A percentile compares a stretch with the other conserved stretches of the same genome.
Evolutionary conservation across 2,888 invertebrate species (phyloP).

Genomic region (Cremastinae sp.): DNA sequence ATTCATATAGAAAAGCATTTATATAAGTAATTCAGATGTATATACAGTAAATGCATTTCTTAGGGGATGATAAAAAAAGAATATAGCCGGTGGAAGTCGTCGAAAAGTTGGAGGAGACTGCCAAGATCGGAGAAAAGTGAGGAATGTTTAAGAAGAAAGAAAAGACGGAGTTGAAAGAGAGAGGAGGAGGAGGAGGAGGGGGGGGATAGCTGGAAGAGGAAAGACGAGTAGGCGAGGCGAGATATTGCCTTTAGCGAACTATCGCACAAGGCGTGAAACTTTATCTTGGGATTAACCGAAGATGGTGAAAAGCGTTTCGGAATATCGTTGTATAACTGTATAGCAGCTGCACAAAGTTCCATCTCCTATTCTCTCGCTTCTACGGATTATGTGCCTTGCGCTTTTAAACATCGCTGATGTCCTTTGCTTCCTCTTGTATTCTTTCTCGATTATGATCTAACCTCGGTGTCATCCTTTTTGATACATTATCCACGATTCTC

Average conservation of each 20-base stretch:
- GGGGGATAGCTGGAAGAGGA: constrained; percentile 3
- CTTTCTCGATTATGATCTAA: constrained; percentile 12
- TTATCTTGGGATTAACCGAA: constrained; percentile 63
- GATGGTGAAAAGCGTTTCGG: constrained; percentile 59
- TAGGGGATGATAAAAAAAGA: constrained; percentile 39
- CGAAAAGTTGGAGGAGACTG: constrained; percentile 45
- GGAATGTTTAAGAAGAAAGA: constrained; percentile 39
- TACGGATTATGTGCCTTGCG: constrained; percentile 57
- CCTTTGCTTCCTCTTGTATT: constrained; percentile 36
- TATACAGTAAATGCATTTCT: constrained; percentile 6
- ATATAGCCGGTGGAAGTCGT: constrained; percentile 41
- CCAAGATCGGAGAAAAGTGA: constrained; percentile 45
- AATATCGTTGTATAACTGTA: constrained; percentile 24
- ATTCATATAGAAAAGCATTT: constrained; percentile 9
- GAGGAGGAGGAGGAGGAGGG: constrained; percentile 38
- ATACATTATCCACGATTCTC: constrained; percentile 6
- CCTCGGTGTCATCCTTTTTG: constrained; percentile 30
- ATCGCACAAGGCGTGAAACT: constrained; percentile 61
- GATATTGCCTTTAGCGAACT: constrained; percentile 58
- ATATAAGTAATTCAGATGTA: not conserved
- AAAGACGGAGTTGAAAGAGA: constrained; percentile 13
- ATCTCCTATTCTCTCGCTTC: constrained; percentile 44
- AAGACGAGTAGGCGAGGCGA: constrained; percentile 40
- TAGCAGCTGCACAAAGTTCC: constrained; percentile 50
- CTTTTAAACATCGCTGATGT: constrained; percentile 41